Base-by-base conservation (phyloP, 2,888 invertebrate genomes). In the Ganaspis brasiliensis region DNA sequence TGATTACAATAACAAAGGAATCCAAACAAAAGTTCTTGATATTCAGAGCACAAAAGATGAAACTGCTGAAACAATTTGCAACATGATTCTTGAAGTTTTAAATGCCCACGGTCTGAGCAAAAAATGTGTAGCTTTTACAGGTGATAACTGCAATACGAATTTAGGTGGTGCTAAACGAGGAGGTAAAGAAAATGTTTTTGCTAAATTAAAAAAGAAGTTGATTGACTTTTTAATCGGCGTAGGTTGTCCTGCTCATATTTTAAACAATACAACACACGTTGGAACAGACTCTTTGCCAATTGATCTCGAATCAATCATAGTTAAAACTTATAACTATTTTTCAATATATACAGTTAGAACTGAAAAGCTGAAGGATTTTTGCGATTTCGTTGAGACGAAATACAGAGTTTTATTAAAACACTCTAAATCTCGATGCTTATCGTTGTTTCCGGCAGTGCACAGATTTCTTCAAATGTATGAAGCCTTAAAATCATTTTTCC, bases 321-420 rank as follows among this genome's bases (percentile, higher is more conserved):
- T 82, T 35, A 84, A 83, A 80, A 67, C 82, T 40, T 84, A 61
- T 55, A 81, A 83, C 49, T 80, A 79, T 75, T 84, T 83, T 73
- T 81, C 82, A 19, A 84, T 80, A 63, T 81, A 79, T 57, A 80
- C 83, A 12, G 82, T 85, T 73, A 80, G 75, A 70, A 78, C 76
- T 24, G 75, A 77, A 74, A 76, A 80, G 72, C 79, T 84, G 31
- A 80, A 86, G 67, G 72, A 76, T 24, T 84, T 79, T 79, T 81
- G 81, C 77, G 81, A 83, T n/a, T 82, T 80, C 63, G 74, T 83
- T n/a, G 79, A 85, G 10, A 73, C 79, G 31, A 72, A 81, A 52
- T 84, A 75, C 72, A 61, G 72, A 52, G 63, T 57, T 57, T 52
- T 83, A 37, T 56, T 81, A 26, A 72, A 63, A 12, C 81, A 85